Evolutionary conservation across 2,888 invertebrate species (phyloP).

Genomic region (Phyllotreta cruciferae): DNA sequence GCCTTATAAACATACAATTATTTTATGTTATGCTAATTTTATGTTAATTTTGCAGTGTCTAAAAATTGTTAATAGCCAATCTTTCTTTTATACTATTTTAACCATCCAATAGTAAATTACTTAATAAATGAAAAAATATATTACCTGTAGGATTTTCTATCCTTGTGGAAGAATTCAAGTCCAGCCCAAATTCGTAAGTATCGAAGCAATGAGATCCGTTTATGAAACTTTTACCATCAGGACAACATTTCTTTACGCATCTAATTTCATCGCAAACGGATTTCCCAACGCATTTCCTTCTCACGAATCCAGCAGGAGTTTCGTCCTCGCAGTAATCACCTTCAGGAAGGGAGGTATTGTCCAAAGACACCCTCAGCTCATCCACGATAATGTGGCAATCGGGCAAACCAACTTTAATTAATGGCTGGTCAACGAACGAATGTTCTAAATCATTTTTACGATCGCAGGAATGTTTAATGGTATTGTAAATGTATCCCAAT

Average conservation of each 20-base stretch:
- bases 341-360: constrained; percentile 17
- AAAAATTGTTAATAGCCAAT: no score
- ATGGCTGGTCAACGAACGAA: constrained; percentile 38
- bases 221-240: constrained; percentile 63
- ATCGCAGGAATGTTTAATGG: constrained; percentile 43
- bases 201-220: constrained; percentile 46
- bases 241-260: constrained; percentile 66
- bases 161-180: constrained; percentile 42
- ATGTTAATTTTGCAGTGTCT: no score
- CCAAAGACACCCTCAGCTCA: constrained; percentile 20
- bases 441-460: constrained; percentile 30
- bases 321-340: constrained; percentile 44
- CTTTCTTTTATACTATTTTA: no score
- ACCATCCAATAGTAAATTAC: no score
- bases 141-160: constrained; percentile 47
- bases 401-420: constrained; percentile 47
- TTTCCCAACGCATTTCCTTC: constrained; percentile 46
- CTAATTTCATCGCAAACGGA: constrained; percentile 45
- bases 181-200: constrained; percentile 48
- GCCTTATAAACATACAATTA: no score
- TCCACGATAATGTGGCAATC: constrained; percentile 48
- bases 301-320: constrained; percentile 36
- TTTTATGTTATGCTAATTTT: no score
- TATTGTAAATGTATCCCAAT: constrained; percentile 44
- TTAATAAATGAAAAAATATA: constrained; percentile 15